Percentiles rank a stretch among this genome's conserved stretches.
Conservation (phyloP, 2,797 vertebrate species). For the Malurus leucopterus region DNA sequence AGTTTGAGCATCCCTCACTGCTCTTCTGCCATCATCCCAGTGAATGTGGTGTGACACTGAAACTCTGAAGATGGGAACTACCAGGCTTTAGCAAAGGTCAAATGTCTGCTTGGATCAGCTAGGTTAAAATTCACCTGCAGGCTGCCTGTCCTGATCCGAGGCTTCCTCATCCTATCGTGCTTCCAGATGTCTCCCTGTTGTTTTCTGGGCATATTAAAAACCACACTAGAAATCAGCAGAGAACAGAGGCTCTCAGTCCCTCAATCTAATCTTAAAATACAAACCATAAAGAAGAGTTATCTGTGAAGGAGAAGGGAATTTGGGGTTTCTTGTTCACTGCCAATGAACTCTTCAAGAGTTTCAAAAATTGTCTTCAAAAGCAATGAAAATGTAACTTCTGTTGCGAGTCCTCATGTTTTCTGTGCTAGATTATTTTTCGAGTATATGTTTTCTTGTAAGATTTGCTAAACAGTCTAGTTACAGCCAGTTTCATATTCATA, state of each 20-base stretch:
- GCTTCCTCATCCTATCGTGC: background rate
- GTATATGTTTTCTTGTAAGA: slow-evolving; percentile 9
- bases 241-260: background rate
- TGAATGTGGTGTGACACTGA: slow-evolving; percentile 33
- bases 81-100: slow-evolving; percentile 36
- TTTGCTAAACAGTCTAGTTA: background rate
- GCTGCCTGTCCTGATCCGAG: background rate
- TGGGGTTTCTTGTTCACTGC: background rate
- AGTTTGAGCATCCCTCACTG: background rate
- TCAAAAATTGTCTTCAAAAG: background rate
- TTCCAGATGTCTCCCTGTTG: background rate
- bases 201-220: background rate
- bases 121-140: slow-evolving; percentile 28
- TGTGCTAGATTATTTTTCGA: background rate
- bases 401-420: background rate
- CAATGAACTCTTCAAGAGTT: background rate
- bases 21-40: background rate
- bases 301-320: background rate
- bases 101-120: slow-evolving; percentile 34
- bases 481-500: background rate
- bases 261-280: slow-evolving; percentile 5
- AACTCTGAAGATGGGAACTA: background rate
- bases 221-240: background rate
- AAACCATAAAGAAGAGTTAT: slow-evolving; percentile 1
- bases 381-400: background rate